A percentile compares a stretch with the other conserved stretches of the same genome.
These are phyloP conservation scores for Taurulus bubalis DNA, from an alignment of 2,113 vertebrate genomes.

Conservation along the genomic window DNA sequence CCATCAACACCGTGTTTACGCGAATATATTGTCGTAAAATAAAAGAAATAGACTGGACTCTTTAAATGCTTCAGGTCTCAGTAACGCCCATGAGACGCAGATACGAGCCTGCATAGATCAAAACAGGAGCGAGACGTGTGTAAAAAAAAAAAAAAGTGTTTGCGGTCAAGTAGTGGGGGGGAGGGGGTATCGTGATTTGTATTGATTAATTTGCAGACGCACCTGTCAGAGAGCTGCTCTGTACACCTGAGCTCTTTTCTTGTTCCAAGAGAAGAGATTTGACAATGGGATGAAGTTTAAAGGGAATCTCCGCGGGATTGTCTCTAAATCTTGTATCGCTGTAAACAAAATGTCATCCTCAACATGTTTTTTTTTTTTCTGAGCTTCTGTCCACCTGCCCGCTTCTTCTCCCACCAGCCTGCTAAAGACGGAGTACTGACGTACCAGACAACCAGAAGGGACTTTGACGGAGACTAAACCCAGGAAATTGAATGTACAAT, in stretches of 20 bases:
- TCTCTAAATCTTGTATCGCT: slow-evolving; percentile 1
- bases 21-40: not conserved
- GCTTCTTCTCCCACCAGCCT: slow-evolving; percentile 17
- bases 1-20: too few species aligned
- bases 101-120: not conserved
- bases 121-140: not conserved
- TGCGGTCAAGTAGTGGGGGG: too few species aligned
- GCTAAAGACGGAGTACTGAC: slow-evolving; percentile 32
- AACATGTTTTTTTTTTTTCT: not conserved
- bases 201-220: not conserved
- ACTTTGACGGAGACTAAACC: slow-evolving; percentile 44
- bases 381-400: slow-evolving; percentile 7
- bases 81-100: not conserved
- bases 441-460: slow-evolving; percentile 24
- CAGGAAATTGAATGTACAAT: slow-evolving; percentile 60
- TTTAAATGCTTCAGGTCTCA: not conserved
- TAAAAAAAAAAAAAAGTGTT: not conserved
- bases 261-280: slow-evolving; percentile 19
- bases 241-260: not conserved
- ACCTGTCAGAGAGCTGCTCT: not conserved
- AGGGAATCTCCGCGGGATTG: slow-evolving; percentile 12
- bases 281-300: slow-evolving; percentile 18
- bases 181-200: not conserved
- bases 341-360: slow-evolving; percentile 33
- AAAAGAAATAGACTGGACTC: not conserved